These are phyloP conservation scores for Heteropelma amictum DNA, from an alignment of 2,888 invertebrate genomes.

Conservation along the genomic window DNA sequence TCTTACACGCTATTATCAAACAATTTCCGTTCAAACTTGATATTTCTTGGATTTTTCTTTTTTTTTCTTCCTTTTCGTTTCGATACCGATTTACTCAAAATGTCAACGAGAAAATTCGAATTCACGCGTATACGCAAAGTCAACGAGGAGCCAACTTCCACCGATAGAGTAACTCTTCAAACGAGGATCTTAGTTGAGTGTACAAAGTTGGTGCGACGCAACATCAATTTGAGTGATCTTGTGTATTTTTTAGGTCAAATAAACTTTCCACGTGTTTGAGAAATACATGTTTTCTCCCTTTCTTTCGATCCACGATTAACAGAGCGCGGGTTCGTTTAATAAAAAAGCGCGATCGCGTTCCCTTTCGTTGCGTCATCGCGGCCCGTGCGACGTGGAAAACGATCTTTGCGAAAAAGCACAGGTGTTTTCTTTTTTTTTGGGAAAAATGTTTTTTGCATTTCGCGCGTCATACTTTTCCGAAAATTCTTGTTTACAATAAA, in stretches of 20 bases:
- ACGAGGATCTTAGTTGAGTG: neutral
- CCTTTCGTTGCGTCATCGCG: too few relatives aligned
- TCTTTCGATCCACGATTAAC: neutral
- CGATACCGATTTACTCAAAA: constrained; percentile 1
- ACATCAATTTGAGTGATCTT: constrained; percentile 20
- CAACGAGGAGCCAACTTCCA: constrained; percentile 31
- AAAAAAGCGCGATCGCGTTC: neutral
- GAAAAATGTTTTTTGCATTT: neutral
- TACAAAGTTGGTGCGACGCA: constrained; percentile 12
- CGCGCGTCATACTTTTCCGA: neutral
- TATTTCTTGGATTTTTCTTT: constrained; percentile 5
- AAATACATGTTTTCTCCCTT: neutral
- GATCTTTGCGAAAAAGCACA: neutral
- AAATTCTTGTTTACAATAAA: constrained; percentile 25
- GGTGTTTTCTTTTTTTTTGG: neutral
- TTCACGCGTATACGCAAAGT: constrained; percentile 23
- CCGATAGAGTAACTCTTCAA: constrained; percentile 34
- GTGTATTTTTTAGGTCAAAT: constrained; percentile 31
- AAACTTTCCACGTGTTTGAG: constrained; percentile 27
- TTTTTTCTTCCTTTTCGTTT: neutral
- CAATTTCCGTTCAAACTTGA: constrained; percentile 31
- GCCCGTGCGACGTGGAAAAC: too few relatives aligned
- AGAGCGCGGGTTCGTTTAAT: neutral
- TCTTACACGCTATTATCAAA: constrained; percentile 37
- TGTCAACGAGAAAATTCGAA: constrained; percentile 6